Conservation (phyloP, 2,113 vertebrate species). For the Cinclus mexicanus region DNA sequence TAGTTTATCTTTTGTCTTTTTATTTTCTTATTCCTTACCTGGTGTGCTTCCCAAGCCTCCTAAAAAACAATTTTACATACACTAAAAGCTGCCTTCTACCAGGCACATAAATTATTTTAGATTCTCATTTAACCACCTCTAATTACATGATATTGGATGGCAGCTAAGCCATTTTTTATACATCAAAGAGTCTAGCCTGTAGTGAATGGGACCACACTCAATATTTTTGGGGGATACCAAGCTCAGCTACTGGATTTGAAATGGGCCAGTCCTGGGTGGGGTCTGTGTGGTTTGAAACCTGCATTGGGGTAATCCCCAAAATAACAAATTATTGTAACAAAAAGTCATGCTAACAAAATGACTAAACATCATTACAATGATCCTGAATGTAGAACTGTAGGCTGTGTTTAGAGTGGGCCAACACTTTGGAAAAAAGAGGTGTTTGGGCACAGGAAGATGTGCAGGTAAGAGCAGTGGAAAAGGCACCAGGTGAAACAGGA, state of each 20-base stretch:
- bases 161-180: not conserved
- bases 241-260: not conserved
- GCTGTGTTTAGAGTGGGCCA: not conserved
- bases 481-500: not conserved
- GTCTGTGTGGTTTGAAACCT: not conserved
- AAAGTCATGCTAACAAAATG: not conserved
- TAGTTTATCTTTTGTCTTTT: not conserved
- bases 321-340: not conserved
- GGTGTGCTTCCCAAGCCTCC: not conserved
- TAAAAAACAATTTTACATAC: not conserved
- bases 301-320: not conserved
- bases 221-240: not conserved
- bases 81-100: not conserved
- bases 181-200: not conserved
- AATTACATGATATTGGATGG: not conserved
- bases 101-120: not conserved
- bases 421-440: not conserved
- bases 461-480: not conserved
- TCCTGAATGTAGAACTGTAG: not conserved
- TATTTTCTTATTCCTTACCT: not conserved
- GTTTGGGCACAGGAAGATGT: not conserved
- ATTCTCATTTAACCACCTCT: not conserved
- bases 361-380: not conserved
- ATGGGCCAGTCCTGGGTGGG: not conserved
- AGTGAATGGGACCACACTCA: not conserved